Conservation (phyloP, 2,797 vertebrate genomes). For the Chromis chromis region DNA sequence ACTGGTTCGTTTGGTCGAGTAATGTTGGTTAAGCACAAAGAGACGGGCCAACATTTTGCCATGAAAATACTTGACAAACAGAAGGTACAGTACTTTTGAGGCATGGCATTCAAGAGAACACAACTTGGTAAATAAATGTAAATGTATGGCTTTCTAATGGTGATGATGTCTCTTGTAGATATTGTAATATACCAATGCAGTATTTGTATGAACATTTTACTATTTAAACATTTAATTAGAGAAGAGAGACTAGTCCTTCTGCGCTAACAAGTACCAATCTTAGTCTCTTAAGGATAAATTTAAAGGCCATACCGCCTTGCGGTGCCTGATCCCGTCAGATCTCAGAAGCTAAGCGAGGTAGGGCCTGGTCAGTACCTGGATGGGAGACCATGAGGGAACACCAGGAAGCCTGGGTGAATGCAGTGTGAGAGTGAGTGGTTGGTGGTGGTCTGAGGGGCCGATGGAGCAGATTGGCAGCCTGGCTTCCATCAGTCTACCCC, state of each 20-base stretch:
- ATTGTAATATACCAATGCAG: background rate
- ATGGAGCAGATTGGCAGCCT: too few species aligned
- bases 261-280: background rate
- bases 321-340: too few species aligned
- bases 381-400: too few species aligned
- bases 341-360: too few species aligned
- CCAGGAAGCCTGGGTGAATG: too few species aligned
- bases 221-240: background rate
- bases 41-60: conserved; percentile 90
- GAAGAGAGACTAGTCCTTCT: background rate
- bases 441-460: too few species aligned
- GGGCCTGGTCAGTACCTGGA: too few species aligned
- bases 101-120: background rate
- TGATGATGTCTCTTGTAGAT: background rate
- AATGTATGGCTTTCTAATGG: background rate
- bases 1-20: conserved; percentile 95
- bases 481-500: too few species aligned
- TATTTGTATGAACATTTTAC: background rate
- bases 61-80: conserved; percentile 99
- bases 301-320: too few species aligned
- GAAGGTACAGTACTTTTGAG: conserved; percentile 84
- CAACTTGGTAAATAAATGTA: background rate
- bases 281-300: background rate
- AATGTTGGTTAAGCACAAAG: conserved; percentile 95
- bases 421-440: too few species aligned